Evolutionary conservation across 2,113 vertebrate genomes (phyloP), one percentile per base, ranked within the genome.

Genomic region (Alligator sinensis): DNA sequence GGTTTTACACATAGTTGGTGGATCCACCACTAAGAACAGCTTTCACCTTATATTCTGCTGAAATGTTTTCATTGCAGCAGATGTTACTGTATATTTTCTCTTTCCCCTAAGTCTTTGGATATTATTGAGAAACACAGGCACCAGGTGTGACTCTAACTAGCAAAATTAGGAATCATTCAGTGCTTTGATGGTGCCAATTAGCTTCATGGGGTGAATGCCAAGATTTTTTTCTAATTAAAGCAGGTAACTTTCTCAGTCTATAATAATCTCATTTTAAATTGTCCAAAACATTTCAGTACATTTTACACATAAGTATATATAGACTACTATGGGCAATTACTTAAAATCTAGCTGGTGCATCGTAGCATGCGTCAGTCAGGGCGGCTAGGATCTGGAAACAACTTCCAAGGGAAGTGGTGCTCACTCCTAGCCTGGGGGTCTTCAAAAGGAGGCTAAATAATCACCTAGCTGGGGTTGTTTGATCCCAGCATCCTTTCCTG

Each of bases 71-170:
- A 0, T 63, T 82, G 16, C 63, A 6, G 13, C 97, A 97, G 97
- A 96, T 96, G 97, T 84, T 95, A 11, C 92, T 82, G 96, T 91
- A 93, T 90, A 22, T 62, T 21, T 77, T 90, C 88, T 58, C 78
- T 62, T 89, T 57, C 63, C 94, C 88, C 22, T 63, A 61, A 94
- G 88, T 62, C 95, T 72, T 92, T 79, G 95, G 95, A 84, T 91
- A 78, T 91, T 92, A 7, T 34, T 1, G 89, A 83, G 91, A 82
- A 77, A 81, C 70, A 5, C 93, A 89, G 96, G 78, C 34, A 83
- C 97, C 98, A 98, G 98, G 98, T 98, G 98, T 94, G 94, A 91
- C 95, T 95, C 92, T 96, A 97, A 97, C 95, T 96, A 95, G 96
- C 89, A 86, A 86, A 97, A 97, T 97, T 96, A 96, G 97, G 95